Percentiles rank a stretch among this genome's conserved stretches.
These are phyloP conservation scores for Drosophila ustulata DNA, from an alignment of 2,888 invertebrate genomes.

Conservation along the genomic window DNA sequence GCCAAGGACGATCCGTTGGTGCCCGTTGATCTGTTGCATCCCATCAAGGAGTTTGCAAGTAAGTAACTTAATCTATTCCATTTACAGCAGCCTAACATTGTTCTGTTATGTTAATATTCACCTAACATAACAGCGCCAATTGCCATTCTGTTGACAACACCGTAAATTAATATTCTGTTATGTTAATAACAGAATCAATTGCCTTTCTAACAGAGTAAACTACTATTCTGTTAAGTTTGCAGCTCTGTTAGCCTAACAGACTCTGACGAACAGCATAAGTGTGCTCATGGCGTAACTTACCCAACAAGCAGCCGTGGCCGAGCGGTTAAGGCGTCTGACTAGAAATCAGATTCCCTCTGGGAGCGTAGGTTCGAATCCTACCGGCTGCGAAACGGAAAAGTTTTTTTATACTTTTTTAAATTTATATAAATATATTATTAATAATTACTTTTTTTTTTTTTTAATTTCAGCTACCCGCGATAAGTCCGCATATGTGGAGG, in stretches of 20 bases:
- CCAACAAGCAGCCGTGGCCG: slow-evolving; percentile 84
- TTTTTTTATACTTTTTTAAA: slow-evolving; percentile 22
- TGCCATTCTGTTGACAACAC: not conserved
- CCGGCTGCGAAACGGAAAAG: slow-evolving; percentile 79
- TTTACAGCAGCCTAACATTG: not conserved
- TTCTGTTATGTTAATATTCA: not conserved
- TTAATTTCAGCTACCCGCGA: slow-evolving; percentile 87
- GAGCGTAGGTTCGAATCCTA: slow-evolving; percentile 85
- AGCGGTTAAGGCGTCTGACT: slow-evolving; percentile 86
- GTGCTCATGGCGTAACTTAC: not conserved
- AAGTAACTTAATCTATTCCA: slow-evolving; percentile 81
- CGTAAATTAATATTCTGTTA: not conserved
- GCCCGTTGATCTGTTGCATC: slow-evolving; percentile 90
- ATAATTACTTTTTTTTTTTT: slow-evolving; percentile 3
- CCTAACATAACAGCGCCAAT: not conserved
- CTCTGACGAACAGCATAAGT: slow-evolving; percentile 8
- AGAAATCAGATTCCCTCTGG: slow-evolving; percentile 85
- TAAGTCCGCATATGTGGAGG: slow-evolving; percentile 91
- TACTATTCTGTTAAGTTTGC: slow-evolving; percentile 16
- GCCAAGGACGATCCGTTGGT: slow-evolving; percentile 96
- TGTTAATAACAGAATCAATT: not conserved
- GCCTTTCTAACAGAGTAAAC: slow-evolving; percentile 19
- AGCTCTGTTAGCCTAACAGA: slow-evolving; percentile 27
- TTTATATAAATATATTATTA: slow-evolving; percentile 3
- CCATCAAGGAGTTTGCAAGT: slow-evolving; percentile 92